Evolutionary conservation across 2,888 invertebrate species (phyloP), one percentile per base, ranked within the genome.

Genomic region (Pardosa pseudoannulata): DNA sequence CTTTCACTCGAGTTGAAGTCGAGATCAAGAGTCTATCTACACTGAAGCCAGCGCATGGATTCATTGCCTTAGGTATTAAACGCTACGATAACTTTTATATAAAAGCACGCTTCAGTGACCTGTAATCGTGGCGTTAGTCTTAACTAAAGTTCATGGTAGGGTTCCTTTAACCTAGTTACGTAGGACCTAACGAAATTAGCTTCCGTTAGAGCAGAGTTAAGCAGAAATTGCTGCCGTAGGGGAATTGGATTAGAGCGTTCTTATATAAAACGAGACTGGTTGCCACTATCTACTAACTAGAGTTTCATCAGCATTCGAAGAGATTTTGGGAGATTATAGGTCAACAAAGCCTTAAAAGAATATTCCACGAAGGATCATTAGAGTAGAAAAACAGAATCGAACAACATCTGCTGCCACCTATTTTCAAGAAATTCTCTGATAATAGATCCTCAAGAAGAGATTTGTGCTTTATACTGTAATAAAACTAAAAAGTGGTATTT

Each of bases 21-120:
- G 1, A 56, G 56, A 19, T n/a, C n/a, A n/a, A 56, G 56, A 56
- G 56, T 56, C 56, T n/a, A 67, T 31, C 29, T 31, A n/a, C 32
- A 67, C n/a, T 19, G 32, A n/a, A 67, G 19, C 56, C 32, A 9
- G 32, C n/a, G 36, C 36, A 67, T 16, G 11, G 74, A 70, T 70
- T 71, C 64, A 56, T 23, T 29, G 50, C 65, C 46, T 41, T 41
- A 46, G 71, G 70, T 70, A 76, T 70, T 83, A 72, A 76, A 65
- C 62, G 83, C 83, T 85, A 72, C 73, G 70, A 73, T 85, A 78
- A 76, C 65, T 85, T 85, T 85, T 73, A 85, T 85, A 85, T 85
- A 85, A 85, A 85, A 85, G 78, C 72, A 85, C 78, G 83, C 83
- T 62, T 78, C 83, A 67, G 56, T 85, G 50, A 67, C 65, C 64